Base-by-base conservation (phyloP, 2,113 vertebrate genomes). In the Myocastor coypus region DNA sequence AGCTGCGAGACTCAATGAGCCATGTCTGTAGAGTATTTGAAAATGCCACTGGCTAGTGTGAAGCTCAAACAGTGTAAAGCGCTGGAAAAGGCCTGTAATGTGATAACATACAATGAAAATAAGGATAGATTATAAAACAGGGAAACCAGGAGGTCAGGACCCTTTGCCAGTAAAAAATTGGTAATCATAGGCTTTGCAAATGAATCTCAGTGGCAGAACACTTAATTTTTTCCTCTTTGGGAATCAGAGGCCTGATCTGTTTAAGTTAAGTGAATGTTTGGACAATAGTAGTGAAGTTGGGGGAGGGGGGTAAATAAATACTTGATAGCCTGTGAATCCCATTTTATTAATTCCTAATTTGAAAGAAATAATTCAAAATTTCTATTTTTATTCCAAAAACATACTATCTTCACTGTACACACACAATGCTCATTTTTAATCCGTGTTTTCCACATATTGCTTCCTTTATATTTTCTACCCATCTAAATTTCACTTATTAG, bases 331-430 rank as follows among this genome's bases (percentile, higher is more conserved):
- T 64, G 19, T 55, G 82, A 68, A 68, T 87, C 81, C 71, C 32
- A 90, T 22, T 68, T 64, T 78, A 42, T 82, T 94, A 91, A 91
- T 40, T 13, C 11, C 75, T 37, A 82, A 34, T 85, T 87, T 84
- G 17, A n/a, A 95, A 93, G 66, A 96, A 93, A 73, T 78, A 80
- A 86, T 77, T 93, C 24, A 57, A 82, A 26, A 66, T 78, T 82
- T 13, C 34, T 59, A 8, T 78, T 92, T 68, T 42, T 46, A 63
- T 68, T 57, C 88, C 20, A n/a, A 26, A 81, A 90, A 84, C 17
- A 34, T 34, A 50, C 83, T 86, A 26, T 89, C n/a, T 34, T 87
- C 14, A 42, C 52, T 24, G 30, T 9, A 28, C 40, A 86, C 46
- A 83, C 1, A 22, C 3, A 7, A 19, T 3, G 3, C 2, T 89